phyloP scores from a whole-genome alignment of 1,140 invertebrate genomes.

The Drosophila kepulauana region DNA sequence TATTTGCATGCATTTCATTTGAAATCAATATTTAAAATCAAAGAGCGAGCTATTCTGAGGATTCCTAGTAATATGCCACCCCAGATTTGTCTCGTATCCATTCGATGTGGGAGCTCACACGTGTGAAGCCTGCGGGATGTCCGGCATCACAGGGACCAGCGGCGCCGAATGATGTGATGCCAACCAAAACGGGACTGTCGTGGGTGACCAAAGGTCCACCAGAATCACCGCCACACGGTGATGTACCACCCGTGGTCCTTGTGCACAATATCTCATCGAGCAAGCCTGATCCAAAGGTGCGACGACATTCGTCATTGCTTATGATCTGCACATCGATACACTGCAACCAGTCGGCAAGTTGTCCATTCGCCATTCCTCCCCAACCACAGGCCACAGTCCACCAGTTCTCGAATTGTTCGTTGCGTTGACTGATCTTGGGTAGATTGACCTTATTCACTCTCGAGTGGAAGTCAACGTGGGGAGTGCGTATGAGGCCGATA shows the following conservation, averaged over 20 bases:
- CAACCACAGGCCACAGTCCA: constrained; percentile 65
- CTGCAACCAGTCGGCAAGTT: constrained; percentile 58
- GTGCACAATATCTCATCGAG: constrained; percentile 54
- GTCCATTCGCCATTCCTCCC: constrained; percentile 54
- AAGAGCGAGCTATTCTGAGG: too few relatives aligned
- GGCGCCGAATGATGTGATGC: constrained; percentile 80
- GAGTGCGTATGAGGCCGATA: constrained; percentile 62
- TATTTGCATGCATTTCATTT: neutral
- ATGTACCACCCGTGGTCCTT: constrained; percentile 31
- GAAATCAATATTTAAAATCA: neutral
- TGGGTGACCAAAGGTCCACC: constrained; percentile 85
- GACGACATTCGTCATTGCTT: constrained; percentile 48
- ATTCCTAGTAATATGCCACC: constrained; percentile 50
- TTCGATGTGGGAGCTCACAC: constrained; percentile 85
- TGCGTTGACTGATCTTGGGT: constrained; percentile 38
- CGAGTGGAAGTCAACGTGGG: constrained; percentile 39
- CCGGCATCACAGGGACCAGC: constrained; percentile 47
- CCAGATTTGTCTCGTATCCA: constrained; percentile 85
- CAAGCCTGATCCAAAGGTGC: neutral
- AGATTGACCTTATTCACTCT: constrained; percentile 53
- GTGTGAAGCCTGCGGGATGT: constrained; percentile 85
- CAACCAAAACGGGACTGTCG: constrained; percentile 80
- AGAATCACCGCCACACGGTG: constrained; percentile 85
- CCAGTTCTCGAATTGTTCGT: constrained; percentile 49
- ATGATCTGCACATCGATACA: constrained; percentile 65